Base-by-base conservation (phyloP, 2,113 vertebrate genomes). In the Plectropomus leopardus region DNA sequence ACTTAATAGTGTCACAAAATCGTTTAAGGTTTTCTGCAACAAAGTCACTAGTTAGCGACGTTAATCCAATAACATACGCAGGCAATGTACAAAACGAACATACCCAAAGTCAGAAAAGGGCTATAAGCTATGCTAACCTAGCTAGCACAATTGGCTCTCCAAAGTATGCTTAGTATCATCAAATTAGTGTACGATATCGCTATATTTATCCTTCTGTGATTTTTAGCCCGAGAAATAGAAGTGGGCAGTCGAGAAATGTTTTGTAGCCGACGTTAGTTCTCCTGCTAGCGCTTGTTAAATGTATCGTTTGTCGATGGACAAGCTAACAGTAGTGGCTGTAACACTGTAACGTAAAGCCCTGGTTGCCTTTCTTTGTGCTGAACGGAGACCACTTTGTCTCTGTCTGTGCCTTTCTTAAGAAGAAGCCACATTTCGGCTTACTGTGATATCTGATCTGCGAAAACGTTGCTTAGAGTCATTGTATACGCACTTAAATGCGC, bases 341-440 rank as follows among this genome's bases (percentile, higher is more conserved):
- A 40, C 66, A 80, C 57, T 77, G 76, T 72, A 78, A 75, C 61
- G 48, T 13, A 40, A 50, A 87, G 80, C 78, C 76, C 10, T 32
- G 61, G 69, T 78, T 80, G 85, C 71, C 53, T 81, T 86, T 58
- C 93, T 92, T 94, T 94, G 92, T 93, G 91, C 79, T 84, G 72
- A 2, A 30, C 48, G 36, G 28, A 57, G 58, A 77, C 72, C 57
- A 30, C 1, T 54, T 57, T 21, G 63, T 15, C 42, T 59, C 55
- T 53, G 17, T 59, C 55, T 53, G 17, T 45, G 60, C 51, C 50
- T 66, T 77, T 45, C 40, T 61, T 21, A 21, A 17, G 8, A n/a
- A 21, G 8, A 32, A 68, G 2, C 6, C 28, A 17, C n/a, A 34
- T 44, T 65, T 47, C 4, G 2, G 0, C 9, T 28, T 17, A 34